A percentile compares a stretch with the other conserved stretches of the same genome.
Evolutionary conservation across 2,797 vertebrate species (phyloP).

Genomic region (Protosalanx chinensis): DNA sequence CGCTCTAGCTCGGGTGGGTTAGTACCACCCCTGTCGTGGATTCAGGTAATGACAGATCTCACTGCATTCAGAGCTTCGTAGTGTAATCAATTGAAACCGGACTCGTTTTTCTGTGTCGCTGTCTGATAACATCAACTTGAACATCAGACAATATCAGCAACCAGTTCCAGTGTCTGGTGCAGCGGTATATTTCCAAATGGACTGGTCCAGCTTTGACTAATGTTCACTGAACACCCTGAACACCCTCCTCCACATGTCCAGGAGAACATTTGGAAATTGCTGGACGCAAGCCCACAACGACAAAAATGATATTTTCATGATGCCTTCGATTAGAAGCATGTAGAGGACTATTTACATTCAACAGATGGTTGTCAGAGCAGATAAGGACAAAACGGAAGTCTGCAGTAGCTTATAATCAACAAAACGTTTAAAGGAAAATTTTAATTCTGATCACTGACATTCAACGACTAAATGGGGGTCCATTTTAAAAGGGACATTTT

Average conservation of each 20-base stretch:
- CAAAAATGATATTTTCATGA: not conserved
- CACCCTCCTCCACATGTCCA: not conserved
- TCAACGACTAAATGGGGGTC: not conserved
- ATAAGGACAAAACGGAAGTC: not conserved
- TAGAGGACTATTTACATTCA: slow-evolving; percentile 41
- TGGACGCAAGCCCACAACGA: not conserved
- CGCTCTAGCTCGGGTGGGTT: slow-evolving; percentile 46
- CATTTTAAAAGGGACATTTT: not conserved
- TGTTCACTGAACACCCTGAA: slow-evolving; percentile 70
- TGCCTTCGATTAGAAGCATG: not conserved
- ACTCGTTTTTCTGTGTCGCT: not conserved
- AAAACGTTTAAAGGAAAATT: not conserved
- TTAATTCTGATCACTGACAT: not conserved
- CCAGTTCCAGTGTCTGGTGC: slow-evolving; percentile 12
- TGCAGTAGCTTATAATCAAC: not conserved
- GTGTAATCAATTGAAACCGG: slow-evolving; percentile 19
- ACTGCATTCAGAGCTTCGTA: slow-evolving; percentile 33
- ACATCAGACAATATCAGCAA: not conserved
- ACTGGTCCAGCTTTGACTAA: slow-evolving; percentile 73
- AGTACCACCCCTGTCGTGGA: slow-evolving; percentile 68
- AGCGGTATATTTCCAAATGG: slow-evolving; percentile 69
- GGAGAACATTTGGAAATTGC: not conserved
- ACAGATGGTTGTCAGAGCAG: slow-evolving; percentile 68
- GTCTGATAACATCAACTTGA: not conserved
- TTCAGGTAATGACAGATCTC: slow-evolving; percentile 28